phyloP scores from a whole-genome alignment of 2,888 invertebrate species.

The Agrypnus murinus region DNA sequence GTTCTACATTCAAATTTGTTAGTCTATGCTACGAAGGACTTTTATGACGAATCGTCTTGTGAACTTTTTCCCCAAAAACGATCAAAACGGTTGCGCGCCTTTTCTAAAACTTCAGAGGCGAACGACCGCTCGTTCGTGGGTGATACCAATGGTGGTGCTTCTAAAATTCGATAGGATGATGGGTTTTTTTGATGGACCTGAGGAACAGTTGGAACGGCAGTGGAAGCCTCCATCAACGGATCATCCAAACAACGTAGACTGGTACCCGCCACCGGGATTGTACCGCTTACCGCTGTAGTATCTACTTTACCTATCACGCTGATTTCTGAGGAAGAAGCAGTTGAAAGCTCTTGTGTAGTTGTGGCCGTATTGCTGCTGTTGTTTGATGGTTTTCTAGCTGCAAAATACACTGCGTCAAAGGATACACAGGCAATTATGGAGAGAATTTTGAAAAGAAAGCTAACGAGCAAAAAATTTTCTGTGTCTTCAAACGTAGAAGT shows the following conservation, averaged over 20 bases:
- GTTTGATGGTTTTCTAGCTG: conserved; percentile 58
- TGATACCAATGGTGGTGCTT: conserved; percentile 49
- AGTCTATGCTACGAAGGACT: conserved; percentile 45
- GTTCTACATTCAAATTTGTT: conserved; percentile 46
- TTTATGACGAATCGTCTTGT: conserved; percentile 52
- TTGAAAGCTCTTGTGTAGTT: conserved; percentile 50
- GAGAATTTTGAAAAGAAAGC: conserved; percentile 22
- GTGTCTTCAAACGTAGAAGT: conserved; percentile 18
- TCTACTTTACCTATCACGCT: conserved; percentile 46
- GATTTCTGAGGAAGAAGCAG: conserved; percentile 52
- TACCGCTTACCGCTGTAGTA: conserved; percentile 54
- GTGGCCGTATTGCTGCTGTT: conserved; percentile 55
- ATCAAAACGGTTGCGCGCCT: conserved; percentile 88
- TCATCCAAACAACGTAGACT: conserved; percentile 75
- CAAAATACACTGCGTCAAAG: conserved; percentile 57
- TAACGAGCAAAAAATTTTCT: conserved; percentile 15
- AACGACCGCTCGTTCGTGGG: conserved; percentile 72
- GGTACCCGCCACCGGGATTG: conserved; percentile 71
- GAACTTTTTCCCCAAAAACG: conserved; percentile 86
- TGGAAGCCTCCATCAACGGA: conserved; percentile 71
- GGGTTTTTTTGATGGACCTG: conserved; percentile 48
- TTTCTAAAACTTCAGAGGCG: conserved; percentile 85
- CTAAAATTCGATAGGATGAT: conserved; percentile 49
- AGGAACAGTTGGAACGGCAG: conserved; percentile 65
- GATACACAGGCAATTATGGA: conserved; percentile 14